Conservation (phyloP, 2,797 vertebrate species). For the Pangasius macronema region DNA sequence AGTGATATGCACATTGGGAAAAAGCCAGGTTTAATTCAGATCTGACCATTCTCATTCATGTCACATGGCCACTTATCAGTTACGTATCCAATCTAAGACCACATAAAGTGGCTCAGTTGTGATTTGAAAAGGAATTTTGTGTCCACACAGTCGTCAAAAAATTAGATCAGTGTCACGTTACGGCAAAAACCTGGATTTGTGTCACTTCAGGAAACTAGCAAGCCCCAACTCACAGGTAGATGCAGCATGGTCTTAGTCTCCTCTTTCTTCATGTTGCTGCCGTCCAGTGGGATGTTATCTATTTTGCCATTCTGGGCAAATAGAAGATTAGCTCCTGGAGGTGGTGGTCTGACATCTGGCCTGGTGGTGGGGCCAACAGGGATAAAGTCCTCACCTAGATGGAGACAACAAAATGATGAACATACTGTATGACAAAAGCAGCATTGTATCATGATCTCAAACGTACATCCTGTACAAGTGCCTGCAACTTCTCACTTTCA, state of each 20-base stretch:
- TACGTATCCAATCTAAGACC: background rate
- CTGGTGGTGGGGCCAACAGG: constrained; percentile 79
- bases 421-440: constrained; percentile 4
- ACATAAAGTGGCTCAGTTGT: background rate
- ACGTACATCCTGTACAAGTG: background rate
- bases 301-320: constrained; percentile 92
- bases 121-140: background rate
- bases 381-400: constrained; percentile 77
- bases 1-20: background rate
- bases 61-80: background rate
- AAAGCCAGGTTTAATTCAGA: background rate
- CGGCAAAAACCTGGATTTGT: background rate
- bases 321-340: constrained; percentile 82
- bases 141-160: background rate
- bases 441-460: background rate
- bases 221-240: constrained; percentile 78
- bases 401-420: background rate
- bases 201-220: background rate
- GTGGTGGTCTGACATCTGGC: constrained; percentile 78
- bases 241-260: constrained; percentile 84
- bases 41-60: background rate
- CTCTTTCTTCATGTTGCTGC: constrained; percentile 76
- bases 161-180: background rate
- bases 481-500: background rate
- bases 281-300: constrained; percentile 83